Evolutionary conservation across 2,797 vertebrate species (phyloP).

Genomic region (Danio kyathit): DNA sequence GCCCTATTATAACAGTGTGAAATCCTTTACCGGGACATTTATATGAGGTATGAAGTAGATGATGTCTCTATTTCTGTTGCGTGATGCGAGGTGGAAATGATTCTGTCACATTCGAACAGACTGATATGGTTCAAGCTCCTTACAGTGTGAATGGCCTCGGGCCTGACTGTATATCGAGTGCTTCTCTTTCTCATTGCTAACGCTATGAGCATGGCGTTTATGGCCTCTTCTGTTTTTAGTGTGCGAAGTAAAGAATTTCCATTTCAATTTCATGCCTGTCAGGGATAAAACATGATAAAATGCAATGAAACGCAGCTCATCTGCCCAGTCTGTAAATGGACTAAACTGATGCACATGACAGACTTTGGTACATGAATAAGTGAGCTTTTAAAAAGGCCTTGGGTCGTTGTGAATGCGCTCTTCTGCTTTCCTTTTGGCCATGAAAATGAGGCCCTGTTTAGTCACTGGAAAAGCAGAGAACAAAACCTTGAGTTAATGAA

Average conservation of each 20-base stretch:
- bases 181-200: slow-evolving; percentile 44
- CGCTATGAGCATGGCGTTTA: slow-evolving; percentile 51
- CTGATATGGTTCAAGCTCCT: slow-evolving; percentile 53
- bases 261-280: slow-evolving; percentile 69
- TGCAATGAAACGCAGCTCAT: slow-evolving; percentile 61
- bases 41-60: slow-evolving; percentile 1
- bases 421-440: slow-evolving; percentile 49
- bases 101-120: slow-evolving; percentile 35
- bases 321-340: slow-evolving; percentile 63
- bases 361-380: slow-evolving; percentile 59
- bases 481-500: slow-evolving; percentile 60
- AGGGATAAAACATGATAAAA: slow-evolving; percentile 68
- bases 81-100: slow-evolving; percentile 48
- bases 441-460: slow-evolving; percentile 61
- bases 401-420: slow-evolving; percentile 39
- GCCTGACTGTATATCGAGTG: slow-evolving; percentile 42
- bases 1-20: neutral
- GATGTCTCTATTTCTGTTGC: slow-evolving; percentile 50
- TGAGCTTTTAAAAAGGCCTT: slow-evolving; percentile 62
- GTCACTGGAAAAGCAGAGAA: slow-evolving; percentile 56
- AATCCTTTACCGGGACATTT: slow-evolving; percentile 21
- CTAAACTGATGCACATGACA: slow-evolving; percentile 62
- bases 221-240: slow-evolving; percentile 60
- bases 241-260: slow-evolving; percentile 62
- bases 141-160: slow-evolving; percentile 50